Conservation (phyloP, 2,113 vertebrate species). For the Tupaia chinensis region DNA sequence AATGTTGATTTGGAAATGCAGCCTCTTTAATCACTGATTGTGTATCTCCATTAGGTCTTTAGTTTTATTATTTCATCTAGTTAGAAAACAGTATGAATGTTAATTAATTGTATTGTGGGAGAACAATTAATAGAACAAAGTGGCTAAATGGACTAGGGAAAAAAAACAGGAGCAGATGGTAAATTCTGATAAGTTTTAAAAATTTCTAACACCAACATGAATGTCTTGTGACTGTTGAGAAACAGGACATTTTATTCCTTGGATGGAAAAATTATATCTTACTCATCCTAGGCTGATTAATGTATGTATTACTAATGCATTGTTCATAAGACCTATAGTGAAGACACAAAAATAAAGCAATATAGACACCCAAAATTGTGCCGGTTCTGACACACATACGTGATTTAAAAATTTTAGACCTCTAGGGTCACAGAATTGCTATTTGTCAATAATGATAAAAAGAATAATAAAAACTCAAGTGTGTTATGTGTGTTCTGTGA, state of each 20-base stretch:
- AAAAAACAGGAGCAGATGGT: constrained; percentile 63
- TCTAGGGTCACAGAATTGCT: constrained; percentile 42
- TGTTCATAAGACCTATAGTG: constrained; percentile 36
- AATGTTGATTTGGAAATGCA: background rate
- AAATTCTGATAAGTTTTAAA: constrained; percentile 64
- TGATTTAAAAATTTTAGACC: constrained; percentile 62
- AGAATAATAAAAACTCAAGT: constrained; percentile 26
- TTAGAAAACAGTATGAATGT: background rate
- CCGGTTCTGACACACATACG: constrained; percentile 29
- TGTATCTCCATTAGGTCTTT: background rate
- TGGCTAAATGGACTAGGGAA: constrained; percentile 61
- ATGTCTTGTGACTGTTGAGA: constrained; percentile 51
- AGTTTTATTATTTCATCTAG: constrained; percentile 58
- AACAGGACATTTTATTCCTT: constrained; percentile 71
- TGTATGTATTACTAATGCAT: constrained; percentile 68
- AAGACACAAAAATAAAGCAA: constrained; percentile 52
- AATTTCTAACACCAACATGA: constrained; percentile 56
- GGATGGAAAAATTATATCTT: constrained; percentile 67
- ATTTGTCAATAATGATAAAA: constrained; percentile 61
- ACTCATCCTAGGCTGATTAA: constrained; percentile 72
- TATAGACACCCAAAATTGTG: background rate
- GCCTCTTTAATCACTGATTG: background rate
- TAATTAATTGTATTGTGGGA: constrained; percentile 40
- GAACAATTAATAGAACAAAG: constrained; percentile 65
- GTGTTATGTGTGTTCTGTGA: constrained; percentile 30